Percentiles rank a stretch among this genome's conserved stretches.
Evolutionary conservation across 2,888 invertebrate genomes (phyloP).

Genomic region (Thecocarcelia acutangulata): DNA sequence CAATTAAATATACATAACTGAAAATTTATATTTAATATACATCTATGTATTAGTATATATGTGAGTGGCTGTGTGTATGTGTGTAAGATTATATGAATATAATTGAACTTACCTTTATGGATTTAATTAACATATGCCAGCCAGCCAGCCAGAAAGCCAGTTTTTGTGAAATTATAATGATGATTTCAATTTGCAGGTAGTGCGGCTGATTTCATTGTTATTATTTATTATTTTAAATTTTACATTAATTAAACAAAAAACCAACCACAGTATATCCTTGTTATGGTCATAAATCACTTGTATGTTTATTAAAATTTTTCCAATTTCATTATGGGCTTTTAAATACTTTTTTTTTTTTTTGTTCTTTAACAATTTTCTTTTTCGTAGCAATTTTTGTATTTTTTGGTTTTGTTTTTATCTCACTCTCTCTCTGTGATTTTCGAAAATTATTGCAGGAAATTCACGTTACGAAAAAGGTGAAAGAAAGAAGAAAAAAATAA

Average conservation of each 20-base stretch:
- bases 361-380: background rate
- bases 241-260: slow-evolving; percentile 58
- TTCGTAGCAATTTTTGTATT: background rate
- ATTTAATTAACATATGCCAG: slow-evolving; percentile 67
- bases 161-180: slow-evolving; percentile 38
- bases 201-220: slow-evolving; percentile 19
- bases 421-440: slow-evolving; percentile 15
- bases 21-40: slow-evolving; percentile 2
- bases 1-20: background rate
- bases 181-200: slow-evolving; percentile 20
- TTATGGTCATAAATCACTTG: slow-evolving; percentile 63
- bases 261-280: slow-evolving; percentile 60
- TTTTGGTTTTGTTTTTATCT: background rate
- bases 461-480: slow-evolving; percentile 21
- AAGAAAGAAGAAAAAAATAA: slow-evolving; percentile 22
- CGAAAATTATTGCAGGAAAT: slow-evolving; percentile 54
- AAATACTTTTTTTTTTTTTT: background rate
- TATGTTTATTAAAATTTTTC: slow-evolving; percentile 48
- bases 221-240: slow-evolving; percentile 38
- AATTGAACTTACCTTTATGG: slow-evolving; percentile 56
- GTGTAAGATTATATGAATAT: background rate
- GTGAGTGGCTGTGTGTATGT: too few species aligned
- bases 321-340: slow-evolving; percentile 41
- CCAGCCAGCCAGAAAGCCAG: too few species aligned
- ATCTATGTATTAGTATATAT: background rate